Percentiles rank a stretch among this genome's conserved stretches.
Evolutionary conservation across 2,888 invertebrate species (phyloP).

Genomic region (Tanypteryx hageni): DNA sequence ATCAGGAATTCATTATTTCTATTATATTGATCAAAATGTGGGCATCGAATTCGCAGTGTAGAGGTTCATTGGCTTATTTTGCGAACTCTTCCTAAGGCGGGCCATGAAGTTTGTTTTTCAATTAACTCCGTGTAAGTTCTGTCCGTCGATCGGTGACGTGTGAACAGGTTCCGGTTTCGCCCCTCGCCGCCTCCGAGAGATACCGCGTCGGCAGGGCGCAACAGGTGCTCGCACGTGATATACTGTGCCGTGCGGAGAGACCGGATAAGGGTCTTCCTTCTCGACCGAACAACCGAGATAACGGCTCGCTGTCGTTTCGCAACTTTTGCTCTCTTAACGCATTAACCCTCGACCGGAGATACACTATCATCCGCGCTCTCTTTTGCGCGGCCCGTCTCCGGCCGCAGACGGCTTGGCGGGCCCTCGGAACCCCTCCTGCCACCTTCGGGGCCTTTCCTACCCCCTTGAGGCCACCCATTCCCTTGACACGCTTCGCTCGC

Average conservation of each 20-base stretch:
- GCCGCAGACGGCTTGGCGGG: slow-evolving; percentile 15
- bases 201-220: background rate
- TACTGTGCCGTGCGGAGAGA: background rate
- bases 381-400: background rate
- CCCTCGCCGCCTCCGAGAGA: background rate
- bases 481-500: no score
- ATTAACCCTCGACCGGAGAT: background rate
- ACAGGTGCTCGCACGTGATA: slow-evolving; percentile 5
- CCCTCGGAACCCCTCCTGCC: background rate
- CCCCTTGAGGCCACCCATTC: background rate
- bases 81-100: no score
- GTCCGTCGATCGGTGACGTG: no score
- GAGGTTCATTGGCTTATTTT: no score
- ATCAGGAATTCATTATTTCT: no score
- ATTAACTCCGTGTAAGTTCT: no score
- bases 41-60: no score
- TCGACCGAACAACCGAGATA: background rate
- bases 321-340: background rate
- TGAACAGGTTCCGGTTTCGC: no score
- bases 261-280: background rate
- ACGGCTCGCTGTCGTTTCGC: background rate
- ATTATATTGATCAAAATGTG: no score
- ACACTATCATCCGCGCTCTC: background rate
- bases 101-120: no score
- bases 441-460: background rate